Percentiles rank a stretch among this genome's conserved stretches.
These are phyloP conservation scores for Empidonax traillii DNA, from an alignment of 2,113 vertebrate genomes.

Conservation along the genomic window DNA sequence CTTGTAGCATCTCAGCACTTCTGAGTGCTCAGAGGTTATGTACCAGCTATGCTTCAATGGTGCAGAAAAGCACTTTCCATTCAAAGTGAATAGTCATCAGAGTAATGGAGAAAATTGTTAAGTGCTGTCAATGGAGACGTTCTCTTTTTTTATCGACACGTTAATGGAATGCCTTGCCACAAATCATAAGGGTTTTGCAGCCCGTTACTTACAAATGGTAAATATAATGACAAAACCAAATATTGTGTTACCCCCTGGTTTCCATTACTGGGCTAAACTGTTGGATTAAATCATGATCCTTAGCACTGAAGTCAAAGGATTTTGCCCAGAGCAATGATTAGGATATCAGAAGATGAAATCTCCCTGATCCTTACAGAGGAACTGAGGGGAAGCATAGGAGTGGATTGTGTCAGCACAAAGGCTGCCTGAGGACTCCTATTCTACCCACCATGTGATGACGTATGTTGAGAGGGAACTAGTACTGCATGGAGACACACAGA, in stretches of 20 bases:
- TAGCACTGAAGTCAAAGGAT: background rate
- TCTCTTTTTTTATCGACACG: background rate
- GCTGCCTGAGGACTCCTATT: background rate
- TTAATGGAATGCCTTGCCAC: background rate
- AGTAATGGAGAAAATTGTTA: slow-evolving; percentile 32
- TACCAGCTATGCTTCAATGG: background rate
- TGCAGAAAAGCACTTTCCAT: slow-evolving; percentile 21
- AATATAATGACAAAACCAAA: slow-evolving; percentile 23
- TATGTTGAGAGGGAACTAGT: background rate
- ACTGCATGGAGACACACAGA: background rate
- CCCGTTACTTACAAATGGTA: background rate
- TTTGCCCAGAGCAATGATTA: background rate
- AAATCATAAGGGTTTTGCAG: background rate
- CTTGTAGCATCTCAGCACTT: background rate
- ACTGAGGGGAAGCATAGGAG: background rate
- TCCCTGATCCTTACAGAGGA: background rate
- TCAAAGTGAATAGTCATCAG: slow-evolving; percentile 3
- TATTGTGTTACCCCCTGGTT: background rate
- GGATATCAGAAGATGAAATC: background rate
- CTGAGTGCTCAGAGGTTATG: background rate
- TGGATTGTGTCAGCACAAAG: background rate
- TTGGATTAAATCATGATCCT: background rate
- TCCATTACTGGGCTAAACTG: background rate
- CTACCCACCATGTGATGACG: fast-evolving
- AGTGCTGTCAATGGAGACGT: background rate